Percentiles rank a stretch among this genome's conserved stretches.
Evolutionary conservation across 2,113 vertebrate species (phyloP).

Genomic region (Prionailurus viverrinus): DNA sequence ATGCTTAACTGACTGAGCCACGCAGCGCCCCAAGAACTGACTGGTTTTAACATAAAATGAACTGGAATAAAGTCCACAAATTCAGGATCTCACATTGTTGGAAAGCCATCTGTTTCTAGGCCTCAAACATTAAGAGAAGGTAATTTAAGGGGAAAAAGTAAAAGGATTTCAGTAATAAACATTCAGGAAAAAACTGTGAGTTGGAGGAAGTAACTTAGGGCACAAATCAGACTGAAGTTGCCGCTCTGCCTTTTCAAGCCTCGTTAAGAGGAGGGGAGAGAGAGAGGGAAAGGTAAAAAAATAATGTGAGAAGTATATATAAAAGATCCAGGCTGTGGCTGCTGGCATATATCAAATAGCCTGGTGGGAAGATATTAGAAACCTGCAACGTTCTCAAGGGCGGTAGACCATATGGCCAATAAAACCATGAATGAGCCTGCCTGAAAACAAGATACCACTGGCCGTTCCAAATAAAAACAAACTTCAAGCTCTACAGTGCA

Average conservation of each 20-base stretch:
- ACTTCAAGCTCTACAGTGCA: not conserved
- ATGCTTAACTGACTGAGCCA: too few relatives aligned
- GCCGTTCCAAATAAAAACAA: not conserved
- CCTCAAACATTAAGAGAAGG: not conserved
- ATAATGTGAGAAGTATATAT: not conserved
- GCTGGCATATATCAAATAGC: not conserved
- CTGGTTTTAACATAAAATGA: not conserved
- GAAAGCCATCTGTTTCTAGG: not conserved
- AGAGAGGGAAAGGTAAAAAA: not conserved
- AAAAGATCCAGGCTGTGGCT: not conserved
- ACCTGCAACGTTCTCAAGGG: not conserved
- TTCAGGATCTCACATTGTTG: not conserved
- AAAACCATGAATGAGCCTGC: not conserved
- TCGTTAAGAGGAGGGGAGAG: not conserved
- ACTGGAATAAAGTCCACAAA: not conserved
- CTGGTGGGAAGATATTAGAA: not conserved
- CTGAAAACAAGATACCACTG: not conserved
- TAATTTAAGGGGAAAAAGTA: not conserved
- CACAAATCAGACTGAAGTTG: not conserved
- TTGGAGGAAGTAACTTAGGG: not conserved
- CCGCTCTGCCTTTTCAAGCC: not conserved
- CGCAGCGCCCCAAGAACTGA: not conserved
- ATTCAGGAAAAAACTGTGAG: not conserved
- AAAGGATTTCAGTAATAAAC: not conserved
- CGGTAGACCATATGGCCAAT: not conserved